Conservation (phyloP, 2,797 vertebrate genomes). For the Sternotherus odoratus region DNA sequence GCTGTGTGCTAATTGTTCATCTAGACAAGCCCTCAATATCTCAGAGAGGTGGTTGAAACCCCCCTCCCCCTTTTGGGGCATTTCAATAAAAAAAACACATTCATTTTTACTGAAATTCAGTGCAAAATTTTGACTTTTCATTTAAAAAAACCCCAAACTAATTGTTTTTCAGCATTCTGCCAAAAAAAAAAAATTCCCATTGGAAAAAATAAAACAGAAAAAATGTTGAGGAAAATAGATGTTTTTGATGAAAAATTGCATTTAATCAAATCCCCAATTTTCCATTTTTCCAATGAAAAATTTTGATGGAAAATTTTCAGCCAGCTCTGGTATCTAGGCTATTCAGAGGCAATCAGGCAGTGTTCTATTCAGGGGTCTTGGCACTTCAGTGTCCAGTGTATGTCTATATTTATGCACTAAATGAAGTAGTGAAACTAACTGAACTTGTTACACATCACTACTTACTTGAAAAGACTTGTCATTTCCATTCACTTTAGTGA, state of each 20-base stretch:
- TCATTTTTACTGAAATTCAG: neutral
- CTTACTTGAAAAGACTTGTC: neutral
- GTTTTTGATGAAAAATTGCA: neutral
- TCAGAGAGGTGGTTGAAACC: neutral
- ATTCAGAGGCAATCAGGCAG: neutral
- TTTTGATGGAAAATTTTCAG: neutral
- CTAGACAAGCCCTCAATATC: rapidly evolving
- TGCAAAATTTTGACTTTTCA: neutral
- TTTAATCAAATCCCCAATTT: neutral
- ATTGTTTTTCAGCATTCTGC: neutral
- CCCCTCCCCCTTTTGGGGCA: neutral
- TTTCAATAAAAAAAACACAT: neutral
- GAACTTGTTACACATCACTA: neutral
- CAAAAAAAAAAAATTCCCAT: neutral
- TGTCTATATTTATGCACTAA: neutral
- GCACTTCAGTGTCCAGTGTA: neutral
- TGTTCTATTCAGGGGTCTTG: neutral
- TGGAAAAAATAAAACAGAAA: neutral
- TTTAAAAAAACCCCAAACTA: neutral
- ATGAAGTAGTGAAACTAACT: neutral
- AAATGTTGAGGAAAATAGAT: neutral
- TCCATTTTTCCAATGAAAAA: neutral
- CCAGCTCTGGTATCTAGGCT: neutral
- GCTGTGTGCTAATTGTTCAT: neutral
- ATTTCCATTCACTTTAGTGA: neutral